Conservation (phyloP, 2,797 vertebrate species). For the Sebastes kiyomatsui region DNA sequence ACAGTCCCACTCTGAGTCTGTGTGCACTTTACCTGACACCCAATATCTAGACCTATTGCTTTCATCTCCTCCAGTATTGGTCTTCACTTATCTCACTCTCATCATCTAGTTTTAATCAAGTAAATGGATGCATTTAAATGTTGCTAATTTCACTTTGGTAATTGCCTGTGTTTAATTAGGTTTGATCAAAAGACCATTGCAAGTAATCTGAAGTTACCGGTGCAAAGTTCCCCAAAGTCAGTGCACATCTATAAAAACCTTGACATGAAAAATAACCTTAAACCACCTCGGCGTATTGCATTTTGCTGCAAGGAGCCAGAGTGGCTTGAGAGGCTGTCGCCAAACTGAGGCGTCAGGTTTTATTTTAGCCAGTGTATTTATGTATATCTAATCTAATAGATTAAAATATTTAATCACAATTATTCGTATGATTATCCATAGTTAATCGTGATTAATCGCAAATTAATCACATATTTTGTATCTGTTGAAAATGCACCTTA, state of each 20-base stretch:
- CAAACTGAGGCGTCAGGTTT: not conserved
- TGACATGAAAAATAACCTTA: conserved; percentile 46
- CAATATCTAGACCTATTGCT: conserved; percentile 79
- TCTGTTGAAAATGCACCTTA: no score
- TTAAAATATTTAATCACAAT: no score
- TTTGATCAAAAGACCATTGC: conserved; percentile 81
- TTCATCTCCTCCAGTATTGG: conserved; percentile 79
- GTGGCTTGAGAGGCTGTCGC: not conserved
- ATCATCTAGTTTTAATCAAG: conserved; percentile 87
- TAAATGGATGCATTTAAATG: conserved; percentile 86
- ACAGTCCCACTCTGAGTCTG: conserved; percentile 46
- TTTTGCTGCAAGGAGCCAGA: not conserved
- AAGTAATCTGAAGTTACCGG: conserved; percentile 77
- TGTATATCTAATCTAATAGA: not conserved
- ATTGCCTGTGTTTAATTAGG: conserved; percentile 84
- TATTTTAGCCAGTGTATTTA: not conserved
- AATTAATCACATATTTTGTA: no score
- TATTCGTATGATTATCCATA: no score
- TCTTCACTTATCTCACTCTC: conserved; percentile 81
- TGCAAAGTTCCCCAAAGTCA: conserved; percentile 57
- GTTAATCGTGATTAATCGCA: rapidly evolving
- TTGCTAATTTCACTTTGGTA: conserved; percentile 85
- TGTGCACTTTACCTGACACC: conserved; percentile 76
- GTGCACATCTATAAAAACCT: conserved; percentile 39
- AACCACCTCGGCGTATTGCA: not conserved